Base-by-base conservation (phyloP, 1,140 invertebrate species). In the Listronotus oregonensis region DNA sequence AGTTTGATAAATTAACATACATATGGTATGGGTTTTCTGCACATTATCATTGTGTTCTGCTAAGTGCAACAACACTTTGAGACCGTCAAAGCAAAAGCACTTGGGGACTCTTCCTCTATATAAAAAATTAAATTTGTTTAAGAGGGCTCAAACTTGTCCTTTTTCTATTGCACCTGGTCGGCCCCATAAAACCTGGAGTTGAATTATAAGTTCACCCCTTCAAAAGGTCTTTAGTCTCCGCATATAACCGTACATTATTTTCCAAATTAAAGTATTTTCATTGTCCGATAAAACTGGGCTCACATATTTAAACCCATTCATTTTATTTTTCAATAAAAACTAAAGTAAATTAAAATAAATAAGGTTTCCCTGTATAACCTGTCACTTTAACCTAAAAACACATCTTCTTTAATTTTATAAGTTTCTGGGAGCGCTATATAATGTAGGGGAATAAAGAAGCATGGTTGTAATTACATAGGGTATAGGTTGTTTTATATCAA, bases 141-240 rank as follows among this genome's bases (percentile, higher is more conserved):
- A 82, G 32, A 95, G 77, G 11, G 87, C 86, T 10, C 87, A 89
- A 3, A 85, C 85, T 66, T 87, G 80, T 17, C 87, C 87, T 63
- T 82, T 82, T n/a, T 85, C 80, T 77, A 90, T 89, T 71, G 89
- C 87, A 50, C 85, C n/a, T 32, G 85, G 85, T 74, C 87, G 87
- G 21, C 85, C 88, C 92, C 93, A 96, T 51, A 95, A 80, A 95
- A 80, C 71, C 91, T 85, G 73, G 90, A 46, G 86, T 90, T 17
- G 93, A 21, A 96, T 77, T 1, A 89, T 85, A 7, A 94, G 73
- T 78, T 91, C 88, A n/a, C 93, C 93, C 87, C 86, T 71, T 89
- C 88, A 82, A 90, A 95, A 62, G 79, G 92, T 91, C 82, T 94
- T 95, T 59, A 89, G 68, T 94, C 89, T 6, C 93, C 94, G 82